A percentile compares a stretch with the other conserved stretches of the same genome.
phyloP scores from a whole-genome alignment of 2,797 vertebrate species.

The Bryconaethiops microstoma region DNA sequence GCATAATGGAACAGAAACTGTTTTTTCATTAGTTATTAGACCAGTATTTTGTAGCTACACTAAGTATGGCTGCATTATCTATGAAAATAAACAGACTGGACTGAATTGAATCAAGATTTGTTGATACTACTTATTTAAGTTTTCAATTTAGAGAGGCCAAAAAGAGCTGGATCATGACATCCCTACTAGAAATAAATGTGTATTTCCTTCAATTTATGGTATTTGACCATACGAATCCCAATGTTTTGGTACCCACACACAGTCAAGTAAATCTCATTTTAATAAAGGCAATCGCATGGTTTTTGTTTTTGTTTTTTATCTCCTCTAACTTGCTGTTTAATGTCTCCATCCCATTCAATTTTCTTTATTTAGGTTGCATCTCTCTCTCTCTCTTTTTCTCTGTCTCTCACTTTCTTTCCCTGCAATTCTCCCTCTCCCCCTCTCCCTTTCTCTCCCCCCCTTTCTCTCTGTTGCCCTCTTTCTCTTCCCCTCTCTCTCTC shows the following conservation, averaged over 20 bases:
- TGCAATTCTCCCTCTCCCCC: conserved; percentile 4
- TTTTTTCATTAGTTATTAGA: too few relatives aligned
- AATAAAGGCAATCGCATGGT: background rate
- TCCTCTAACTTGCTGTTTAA: background rate
- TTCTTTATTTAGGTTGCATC: background rate
- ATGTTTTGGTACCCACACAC: background rate
- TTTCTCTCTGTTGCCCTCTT: conserved; percentile 50
- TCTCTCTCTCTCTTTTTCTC: conserved; percentile 40
- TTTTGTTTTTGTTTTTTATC: background rate
- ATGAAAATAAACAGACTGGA: too few relatives aligned
- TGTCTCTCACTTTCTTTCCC: conserved; percentile 21
- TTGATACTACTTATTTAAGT: too few relatives aligned
- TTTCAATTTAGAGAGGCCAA: background rate
- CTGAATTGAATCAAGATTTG: too few relatives aligned
- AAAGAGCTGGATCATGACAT: background rate
- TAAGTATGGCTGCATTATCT: too few relatives aligned
- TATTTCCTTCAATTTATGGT: background rate
- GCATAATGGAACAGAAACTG: too few relatives aligned
- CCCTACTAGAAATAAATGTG: background rate
- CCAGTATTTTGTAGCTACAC: too few relatives aligned
- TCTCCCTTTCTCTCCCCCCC: conserved; percentile 18
- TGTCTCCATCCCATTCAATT: conserved; percentile 14
- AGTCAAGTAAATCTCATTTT: background rate
- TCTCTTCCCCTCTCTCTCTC: conserved; percentile 24
- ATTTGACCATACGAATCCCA: background rate